Percentiles rank a stretch among this genome's conserved stretches.
Evolutionary conservation across 1,140 invertebrate species (phyloP).

Genomic region (Lycorma delicatula): DNA sequence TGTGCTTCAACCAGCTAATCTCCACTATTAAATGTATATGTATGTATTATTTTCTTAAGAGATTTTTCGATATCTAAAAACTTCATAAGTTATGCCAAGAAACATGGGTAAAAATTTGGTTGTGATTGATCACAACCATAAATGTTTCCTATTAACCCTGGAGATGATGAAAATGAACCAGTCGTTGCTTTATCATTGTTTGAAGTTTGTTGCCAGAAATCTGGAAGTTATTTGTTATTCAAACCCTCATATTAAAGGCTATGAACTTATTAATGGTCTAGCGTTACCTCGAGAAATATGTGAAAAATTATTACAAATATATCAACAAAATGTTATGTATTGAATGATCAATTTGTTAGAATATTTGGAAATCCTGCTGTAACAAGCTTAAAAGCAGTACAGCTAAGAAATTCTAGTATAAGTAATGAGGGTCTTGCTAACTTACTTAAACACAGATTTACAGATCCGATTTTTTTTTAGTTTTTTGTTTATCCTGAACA

Average conservation of each 20-base stretch:
- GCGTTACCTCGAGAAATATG: slow-evolving; percentile 60
- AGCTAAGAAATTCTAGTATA: slow-evolving; percentile 58
- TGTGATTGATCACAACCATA: no score
- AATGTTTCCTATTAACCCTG: no score
- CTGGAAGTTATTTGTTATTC: slow-evolving; percentile 30
- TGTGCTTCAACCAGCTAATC: no score
- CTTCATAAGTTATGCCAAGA: no score
- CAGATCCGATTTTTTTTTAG: no score
- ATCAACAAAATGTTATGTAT: slow-evolving; percentile 41
- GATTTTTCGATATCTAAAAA: no score
- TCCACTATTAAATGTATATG: no score
- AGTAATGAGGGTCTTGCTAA: slow-evolving; percentile 57
- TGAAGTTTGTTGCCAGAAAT: slow-evolving; percentile 36
- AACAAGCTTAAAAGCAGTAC: slow-evolving; percentile 60
- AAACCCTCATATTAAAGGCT: slow-evolving; percentile 26
- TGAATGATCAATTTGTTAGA: slow-evolving; percentile 55
- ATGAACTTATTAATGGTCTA: slow-evolving; percentile 41
- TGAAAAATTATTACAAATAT: slow-evolving; percentile 54
- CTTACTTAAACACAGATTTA: slow-evolving; percentile 58
- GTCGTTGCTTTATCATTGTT: slow-evolving; percentile 36
- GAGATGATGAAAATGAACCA: slow-evolving; percentile 25
- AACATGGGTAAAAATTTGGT: no score
- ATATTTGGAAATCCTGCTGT: slow-evolving; percentile 57
- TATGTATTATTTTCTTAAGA: no score
- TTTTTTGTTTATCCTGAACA: no score